Evolutionary conservation across 2,888 invertebrate genomes (phyloP), one percentile per base, ranked within the genome.

Genomic region (Mimumesa dahlbomi): DNA sequence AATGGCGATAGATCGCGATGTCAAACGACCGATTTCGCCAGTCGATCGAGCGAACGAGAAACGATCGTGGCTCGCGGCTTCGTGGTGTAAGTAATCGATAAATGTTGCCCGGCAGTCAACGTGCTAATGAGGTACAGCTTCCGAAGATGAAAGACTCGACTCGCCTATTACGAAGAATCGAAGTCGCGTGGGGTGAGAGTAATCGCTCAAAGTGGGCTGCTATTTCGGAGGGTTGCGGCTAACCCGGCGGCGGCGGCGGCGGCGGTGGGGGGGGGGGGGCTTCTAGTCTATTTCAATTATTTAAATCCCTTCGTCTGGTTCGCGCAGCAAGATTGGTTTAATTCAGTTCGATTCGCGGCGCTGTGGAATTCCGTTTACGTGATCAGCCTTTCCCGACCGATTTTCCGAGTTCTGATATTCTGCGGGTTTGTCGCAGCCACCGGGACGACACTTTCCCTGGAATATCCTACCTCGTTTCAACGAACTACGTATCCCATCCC

Each of bases 261-360:
- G 52, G 61, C 38, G 34, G 42, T 25, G 43, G 63, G 36, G 53
- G n/a, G 54, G 42, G 57, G 54, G 68, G 43, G 22, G 42, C 29
- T 25, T 25, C 48, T 66, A 77, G 73, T 82, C 84, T 75, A 81
- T 79, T 83, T 82, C 77, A 83, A 82, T 82, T 82, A 84, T 83
- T 84, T 79, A 76, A 83, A 80, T 77, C 68, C 53, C 50, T 34
- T 25, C 59, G 36, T 22, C 16, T 13, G 9, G 14, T 43, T 34
- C 45, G 14, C 49, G 31, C 38, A 7, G 34, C 53, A 61, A 68
- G 72, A 70, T 75, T 77, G 75, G 67, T 77, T 79, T 74, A 78
- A 83, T 75, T 79, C 67, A 63, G 62, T 73, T 76, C 61, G 70
- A 68, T 74, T 73, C 77, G 57, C 18, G 62, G 64, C 67, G 46